These are phyloP conservation scores for Scolopax mira DNA, from an alignment of 2,113 vertebrate genomes.

Conservation along the genomic window DNA sequence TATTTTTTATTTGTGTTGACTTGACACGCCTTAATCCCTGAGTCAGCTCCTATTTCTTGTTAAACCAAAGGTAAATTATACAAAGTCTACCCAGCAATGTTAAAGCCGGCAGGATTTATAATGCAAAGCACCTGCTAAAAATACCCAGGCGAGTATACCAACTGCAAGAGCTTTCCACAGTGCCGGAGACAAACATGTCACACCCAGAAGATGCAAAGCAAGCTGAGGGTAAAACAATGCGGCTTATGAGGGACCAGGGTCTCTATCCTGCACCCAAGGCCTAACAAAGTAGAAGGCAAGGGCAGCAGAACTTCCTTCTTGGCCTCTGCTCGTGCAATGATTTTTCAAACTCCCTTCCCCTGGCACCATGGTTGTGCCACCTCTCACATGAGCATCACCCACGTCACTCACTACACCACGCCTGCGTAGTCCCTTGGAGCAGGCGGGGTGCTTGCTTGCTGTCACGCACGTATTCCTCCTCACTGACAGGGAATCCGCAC, in stretches of 20 bases:
- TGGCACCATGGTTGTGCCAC: not conserved
- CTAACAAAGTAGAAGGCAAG: not conserved
- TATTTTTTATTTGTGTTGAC: conserved; percentile 59
- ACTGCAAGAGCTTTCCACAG: conserved; percentile 27
- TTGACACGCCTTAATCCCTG: conserved; percentile 64
- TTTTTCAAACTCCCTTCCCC: not conserved
- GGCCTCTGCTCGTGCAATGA: rapidly evolving
- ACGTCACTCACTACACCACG: rapidly evolving
- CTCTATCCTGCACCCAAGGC: not conserved
- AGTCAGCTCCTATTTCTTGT: conserved; percentile 74
- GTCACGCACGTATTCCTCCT: rapidly evolving
- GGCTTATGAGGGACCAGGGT: not conserved
- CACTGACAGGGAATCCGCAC: rapidly evolving
- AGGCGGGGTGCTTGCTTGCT: not conserved
- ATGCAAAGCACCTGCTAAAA: conserved; percentile 66
- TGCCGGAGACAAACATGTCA: not conserved
- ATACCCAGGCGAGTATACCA: conserved; percentile 55
- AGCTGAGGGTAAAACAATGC: not conserved
- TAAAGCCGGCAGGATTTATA: conserved; percentile 55
- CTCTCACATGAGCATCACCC: not conserved
- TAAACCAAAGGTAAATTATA: conserved; percentile 76
- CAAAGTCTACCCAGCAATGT: conserved; percentile 40
- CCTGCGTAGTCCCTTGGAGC: not conserved
- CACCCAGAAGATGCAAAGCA: not conserved
- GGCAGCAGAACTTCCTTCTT: not conserved